Evolutionary conservation across 1,140 invertebrate genomes (phyloP), one percentile per base, ranked within the genome.

Genomic region (Laodelphax striatellus): DNA sequence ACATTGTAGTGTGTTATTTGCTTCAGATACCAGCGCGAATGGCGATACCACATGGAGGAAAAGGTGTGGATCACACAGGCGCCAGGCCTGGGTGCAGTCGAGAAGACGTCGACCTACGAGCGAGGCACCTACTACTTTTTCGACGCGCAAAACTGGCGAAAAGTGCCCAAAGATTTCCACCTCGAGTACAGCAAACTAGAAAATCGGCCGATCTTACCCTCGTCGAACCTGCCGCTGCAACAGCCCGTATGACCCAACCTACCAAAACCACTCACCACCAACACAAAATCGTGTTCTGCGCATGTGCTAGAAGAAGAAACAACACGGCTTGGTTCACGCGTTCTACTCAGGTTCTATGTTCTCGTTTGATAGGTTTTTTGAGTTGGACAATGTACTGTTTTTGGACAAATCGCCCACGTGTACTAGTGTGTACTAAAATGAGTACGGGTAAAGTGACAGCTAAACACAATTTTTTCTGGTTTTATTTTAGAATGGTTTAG

Each of bases 1-100:
- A n/a, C n/a, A n/a, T n/a, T n/a, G n/a, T n/a, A n/a, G n/a, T n/a
- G n/a, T n/a, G 9, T 31, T 31, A 6, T 46, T 46, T 66, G 13
- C 70, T 70, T 10, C 67, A 90, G 94, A 74, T 97, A 98, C 73
- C 91, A 84, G 75, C 83, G 96, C 73, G 96, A 99, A 70, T 99
- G 97, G 97, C 83, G 97, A 76, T 99, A 95, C 81, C 96, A 98
- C 75, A 98, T 91, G 80, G 94, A 97, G 71, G 95, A 99, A 74
- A 91, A 95, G 75, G 90, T 98, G 66, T 99, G 97, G 97, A 94
- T 99, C 74, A 98, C 94, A 65, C 86, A 97, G 77, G 94, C 93
- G 67, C 93, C 92, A 60, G 93, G 94, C 64, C 84, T 92, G 76
- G 87, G 87, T 63, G 86, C 92, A 64, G 81, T 90, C 63, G 92